Conservation (phyloP, 2,113 vertebrate species). For the Gadus chalcogrammus region DNA sequence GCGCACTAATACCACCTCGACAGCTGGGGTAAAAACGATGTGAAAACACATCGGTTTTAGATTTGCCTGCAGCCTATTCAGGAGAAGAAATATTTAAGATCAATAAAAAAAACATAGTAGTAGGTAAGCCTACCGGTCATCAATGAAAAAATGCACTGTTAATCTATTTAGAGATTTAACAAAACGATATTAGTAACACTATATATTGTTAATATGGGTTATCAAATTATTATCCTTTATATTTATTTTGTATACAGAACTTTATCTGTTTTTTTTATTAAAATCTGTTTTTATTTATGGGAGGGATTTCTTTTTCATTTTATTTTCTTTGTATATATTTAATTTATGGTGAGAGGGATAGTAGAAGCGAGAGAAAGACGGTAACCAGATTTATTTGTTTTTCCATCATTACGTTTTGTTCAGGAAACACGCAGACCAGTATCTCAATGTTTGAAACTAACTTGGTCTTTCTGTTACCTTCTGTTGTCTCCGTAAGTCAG, state of each 20-base stretch:
- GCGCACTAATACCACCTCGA: too few species aligned
- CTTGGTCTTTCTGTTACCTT: too few species aligned
- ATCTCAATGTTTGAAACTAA: too few species aligned
- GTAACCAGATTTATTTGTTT: too few species aligned
- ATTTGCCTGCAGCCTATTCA: conserved; percentile 44
- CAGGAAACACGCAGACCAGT: too few species aligned
- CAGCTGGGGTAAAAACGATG: too few species aligned
- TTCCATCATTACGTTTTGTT: too few species aligned
- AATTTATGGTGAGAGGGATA: conserved; percentile 66
- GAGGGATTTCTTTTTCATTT: conserved; percentile 25
- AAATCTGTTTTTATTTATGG: conserved; percentile 69
- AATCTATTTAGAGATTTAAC: conserved; percentile 51
- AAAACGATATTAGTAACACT: conserved; percentile 61
- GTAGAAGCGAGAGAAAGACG: conserved; percentile 2
- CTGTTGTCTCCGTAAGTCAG: too few species aligned
- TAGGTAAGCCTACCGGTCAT: conserved; percentile 29
- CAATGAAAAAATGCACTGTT: conserved; percentile 65
- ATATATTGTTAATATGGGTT: conserved; percentile 68
- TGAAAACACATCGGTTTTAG: conserved; percentile 23
- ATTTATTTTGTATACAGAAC: conserved; percentile 77
- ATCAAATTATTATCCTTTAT: conserved; percentile 50
- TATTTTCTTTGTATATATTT: conserved; percentile 48
- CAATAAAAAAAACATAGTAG: conserved; percentile 11
- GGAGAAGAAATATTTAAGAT: conserved; percentile 8
- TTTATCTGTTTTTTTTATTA: conserved; percentile 64